These are phyloP conservation scores for Ferrisia virgata DNA, from an alignment of 2,888 invertebrate species.

Conservation along the genomic window DNA sequence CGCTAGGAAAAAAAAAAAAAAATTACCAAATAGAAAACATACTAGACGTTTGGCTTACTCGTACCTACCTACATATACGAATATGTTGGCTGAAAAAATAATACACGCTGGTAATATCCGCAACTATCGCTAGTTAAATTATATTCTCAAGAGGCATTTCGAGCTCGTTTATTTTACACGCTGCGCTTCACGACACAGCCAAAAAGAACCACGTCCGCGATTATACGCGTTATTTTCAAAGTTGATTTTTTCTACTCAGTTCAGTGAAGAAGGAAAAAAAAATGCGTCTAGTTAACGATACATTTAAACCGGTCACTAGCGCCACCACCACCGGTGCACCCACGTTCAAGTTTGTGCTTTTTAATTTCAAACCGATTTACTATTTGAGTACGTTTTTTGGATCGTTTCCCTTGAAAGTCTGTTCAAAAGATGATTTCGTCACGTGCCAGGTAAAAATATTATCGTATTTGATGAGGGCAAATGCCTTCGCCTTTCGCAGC, in stretches of 20 bases:
- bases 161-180: constrained; percentile 22
- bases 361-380: constrained; percentile 23
- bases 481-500: too few relatives aligned
- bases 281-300: neutral
- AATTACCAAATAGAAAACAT: neutral
- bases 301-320: neutral
- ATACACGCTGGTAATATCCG: neutral
- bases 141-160: constrained; percentile 16
- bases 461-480: neutral
- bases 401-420: neutral
- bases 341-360: neutral
- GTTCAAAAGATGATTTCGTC: neutral
- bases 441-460: constrained; percentile 13
- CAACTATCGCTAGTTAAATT: neutral
- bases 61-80: too few relatives aligned
- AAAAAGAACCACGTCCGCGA: neutral
- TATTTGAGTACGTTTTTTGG: neutral
- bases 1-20: neutral
- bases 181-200: neutral
- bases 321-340: neutral
- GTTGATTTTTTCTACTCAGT: neutral
- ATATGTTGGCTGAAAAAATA: neutral
- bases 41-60: neutral
- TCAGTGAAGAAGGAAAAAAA: neutral
- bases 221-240: neutral